Conservation (phyloP, 2,113 vertebrate species). For the Scartelaos histophorus region DNA sequence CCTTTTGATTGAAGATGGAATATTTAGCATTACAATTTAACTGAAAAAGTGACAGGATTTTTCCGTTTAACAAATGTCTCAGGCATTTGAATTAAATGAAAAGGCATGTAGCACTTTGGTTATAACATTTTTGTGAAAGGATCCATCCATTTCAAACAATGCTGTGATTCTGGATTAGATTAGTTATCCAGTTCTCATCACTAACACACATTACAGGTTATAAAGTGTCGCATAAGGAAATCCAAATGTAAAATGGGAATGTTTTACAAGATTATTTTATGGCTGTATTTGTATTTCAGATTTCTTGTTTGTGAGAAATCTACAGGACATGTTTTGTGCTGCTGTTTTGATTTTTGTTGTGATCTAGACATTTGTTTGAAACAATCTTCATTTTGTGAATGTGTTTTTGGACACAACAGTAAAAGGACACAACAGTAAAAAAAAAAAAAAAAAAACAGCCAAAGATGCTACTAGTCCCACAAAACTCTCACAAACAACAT, state of each 20-base stretch:
- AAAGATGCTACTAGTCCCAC: constrained; percentile 62
- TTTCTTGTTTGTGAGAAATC: constrained; percentile 22
- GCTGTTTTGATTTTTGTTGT: constrained; percentile 45
- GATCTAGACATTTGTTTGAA: constrained; percentile 35
- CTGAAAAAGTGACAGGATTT: constrained; percentile 33
- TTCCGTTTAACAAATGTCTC: constrained; percentile 45
- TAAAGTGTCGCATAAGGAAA: constrained; percentile 30
- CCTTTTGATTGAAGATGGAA: constrained; percentile 41
- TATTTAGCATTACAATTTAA: constrained; percentile 40
- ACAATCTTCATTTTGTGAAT: constrained; percentile 47
- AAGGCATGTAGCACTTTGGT: constrained; percentile 51
- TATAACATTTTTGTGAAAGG: constrained; percentile 22
- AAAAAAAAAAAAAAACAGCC: constrained; percentile 47
- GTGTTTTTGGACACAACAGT: constrained; percentile 45
- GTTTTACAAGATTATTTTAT: constrained; percentile 19
- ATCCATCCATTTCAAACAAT: constrained; percentile 61
- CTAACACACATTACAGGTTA: constrained; percentile 22
- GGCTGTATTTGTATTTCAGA: constrained; percentile 30
- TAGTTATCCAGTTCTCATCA: constrained; percentile 23
- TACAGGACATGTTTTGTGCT: constrained; percentile 35
- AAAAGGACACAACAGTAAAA: no score
- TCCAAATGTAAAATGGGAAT: constrained; percentile 30
- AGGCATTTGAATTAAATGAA: constrained; percentile 41
- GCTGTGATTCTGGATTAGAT: constrained; percentile 23
- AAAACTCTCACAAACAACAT: constrained; percentile 46